Conservation (phyloP, 2,113 vertebrate genomes). For the Gopherus flavomarginatus region DNA sequence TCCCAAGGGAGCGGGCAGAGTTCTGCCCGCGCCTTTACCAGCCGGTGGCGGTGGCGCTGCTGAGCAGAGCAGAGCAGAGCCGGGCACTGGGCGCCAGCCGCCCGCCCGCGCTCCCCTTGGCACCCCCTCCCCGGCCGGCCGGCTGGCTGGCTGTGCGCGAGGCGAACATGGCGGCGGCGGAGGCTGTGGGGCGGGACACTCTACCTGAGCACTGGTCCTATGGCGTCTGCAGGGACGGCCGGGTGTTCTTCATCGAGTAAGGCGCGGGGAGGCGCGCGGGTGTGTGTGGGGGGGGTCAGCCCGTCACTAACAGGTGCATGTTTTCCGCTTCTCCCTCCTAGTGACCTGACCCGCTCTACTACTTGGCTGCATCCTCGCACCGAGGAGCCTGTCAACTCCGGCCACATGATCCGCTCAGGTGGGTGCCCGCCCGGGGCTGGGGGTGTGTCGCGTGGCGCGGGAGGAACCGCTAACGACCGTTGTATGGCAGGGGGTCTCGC, state of each 20-base stretch:
- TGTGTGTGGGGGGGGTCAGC: background rate
- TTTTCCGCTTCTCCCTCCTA: slow-evolving; percentile 79
- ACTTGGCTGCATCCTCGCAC: slow-evolving; percentile 97
- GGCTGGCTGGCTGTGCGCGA: slow-evolving; percentile 29
- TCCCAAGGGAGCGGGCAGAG: background rate
- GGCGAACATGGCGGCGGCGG: slow-evolving; percentile 92
- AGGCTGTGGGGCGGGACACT: slow-evolving; percentile 89
- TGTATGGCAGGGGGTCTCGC: background rate
- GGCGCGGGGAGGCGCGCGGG: slow-evolving; percentile 28
- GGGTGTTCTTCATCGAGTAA: slow-evolving; percentile 96
- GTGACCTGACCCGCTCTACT: slow-evolving; percentile 89
- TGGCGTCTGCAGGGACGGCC: slow-evolving; percentile 92
- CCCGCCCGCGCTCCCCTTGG: background rate
- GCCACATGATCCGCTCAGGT: slow-evolving; percentile 99
- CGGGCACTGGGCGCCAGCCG: background rate
- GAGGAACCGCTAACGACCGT: background rate
- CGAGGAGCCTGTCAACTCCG: slow-evolving; percentile 95
- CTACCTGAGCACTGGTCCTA: slow-evolving; percentile 95
- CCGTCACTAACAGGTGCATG: slow-evolving; percentile 78
- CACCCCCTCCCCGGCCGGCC: slow-evolving; percentile 9
- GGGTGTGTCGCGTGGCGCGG: background rate
- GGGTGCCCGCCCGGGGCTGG: slow-evolving; percentile 37
- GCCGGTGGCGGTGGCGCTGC: slow-evolving; percentile 37
- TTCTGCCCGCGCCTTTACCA: background rate
- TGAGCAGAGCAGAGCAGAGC: slow-evolving; percentile 18